These are phyloP conservation scores for Epirrita christyi DNA, from an alignment of 2,888 invertebrate species.

Conservation along the genomic window DNA sequence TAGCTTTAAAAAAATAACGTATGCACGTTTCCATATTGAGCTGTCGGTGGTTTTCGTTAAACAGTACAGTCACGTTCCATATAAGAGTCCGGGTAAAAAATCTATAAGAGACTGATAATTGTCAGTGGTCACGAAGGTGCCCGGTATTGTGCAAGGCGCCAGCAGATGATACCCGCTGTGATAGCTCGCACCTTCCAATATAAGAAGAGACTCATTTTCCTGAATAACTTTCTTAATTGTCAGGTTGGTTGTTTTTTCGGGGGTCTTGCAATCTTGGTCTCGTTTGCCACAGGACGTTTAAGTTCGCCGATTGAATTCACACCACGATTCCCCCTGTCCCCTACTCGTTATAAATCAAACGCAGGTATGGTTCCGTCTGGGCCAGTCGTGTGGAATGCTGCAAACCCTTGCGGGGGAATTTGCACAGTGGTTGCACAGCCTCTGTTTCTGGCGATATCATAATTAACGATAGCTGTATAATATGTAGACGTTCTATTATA, in stretches of 20 bases:
- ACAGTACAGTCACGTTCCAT: constrained; percentile 69
- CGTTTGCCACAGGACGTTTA: constrained; percentile 59
- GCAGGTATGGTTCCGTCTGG: constrained; percentile 77
- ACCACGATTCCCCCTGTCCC: constrained; percentile 73
- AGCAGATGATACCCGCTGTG: constrained; percentile 75
- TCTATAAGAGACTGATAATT: constrained; percentile 75
- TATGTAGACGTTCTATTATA: constrained; percentile 9
- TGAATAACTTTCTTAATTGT: constrained; percentile 30
- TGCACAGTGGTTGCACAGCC: constrained; percentile 48
- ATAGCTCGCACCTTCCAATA: constrained; percentile 59
- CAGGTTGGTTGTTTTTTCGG: constrained; percentile 41
- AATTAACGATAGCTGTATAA: constrained; percentile 45
- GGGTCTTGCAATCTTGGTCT: constrained; percentile 54
- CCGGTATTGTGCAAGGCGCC: constrained; percentile 71
- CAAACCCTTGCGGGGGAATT: constrained; percentile 57
- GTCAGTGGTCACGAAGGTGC: constrained; percentile 76
- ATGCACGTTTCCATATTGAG: constrained; percentile 67
- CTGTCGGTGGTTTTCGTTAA: constrained; percentile 65
- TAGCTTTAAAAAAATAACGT: constrained; percentile 61
- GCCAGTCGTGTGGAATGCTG: constrained; percentile 70
- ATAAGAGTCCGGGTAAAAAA: constrained; percentile 67
- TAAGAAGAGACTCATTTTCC: constrained; percentile 46
- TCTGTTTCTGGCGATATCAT: constrained; percentile 50
- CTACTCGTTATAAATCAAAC: constrained; percentile 82
- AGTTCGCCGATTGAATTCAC: constrained; percentile 74